Evolutionary conservation across 2,113 vertebrate species (phyloP).

Genomic region (Sylvilagus bachmani): DNA sequence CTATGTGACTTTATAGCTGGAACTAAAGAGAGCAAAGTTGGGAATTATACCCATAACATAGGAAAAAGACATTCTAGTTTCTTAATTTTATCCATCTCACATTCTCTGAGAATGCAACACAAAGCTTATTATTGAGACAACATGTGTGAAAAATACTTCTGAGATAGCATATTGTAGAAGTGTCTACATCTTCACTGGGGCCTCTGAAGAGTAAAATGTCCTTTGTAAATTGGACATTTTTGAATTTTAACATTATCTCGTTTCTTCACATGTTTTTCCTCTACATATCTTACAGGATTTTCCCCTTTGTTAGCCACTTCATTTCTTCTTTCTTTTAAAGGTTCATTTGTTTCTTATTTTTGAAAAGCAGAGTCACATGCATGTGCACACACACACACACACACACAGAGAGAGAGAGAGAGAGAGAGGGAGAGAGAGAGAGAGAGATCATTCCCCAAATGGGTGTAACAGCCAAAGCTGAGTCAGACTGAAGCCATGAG

Average conservation of each 20-base stretch:
- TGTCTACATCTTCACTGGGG: not conserved
- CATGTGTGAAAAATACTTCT: not conserved
- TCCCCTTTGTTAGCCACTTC: constrained; percentile 8
- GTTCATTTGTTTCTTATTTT: too few relatives aligned
- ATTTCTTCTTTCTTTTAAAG: not conserved
- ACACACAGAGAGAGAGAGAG: too few relatives aligned
- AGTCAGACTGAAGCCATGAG: too few relatives aligned
- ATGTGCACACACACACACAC: too few relatives aligned
- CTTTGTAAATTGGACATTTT: not conserved
- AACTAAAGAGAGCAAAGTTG: not conserved
- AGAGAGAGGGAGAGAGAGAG: too few relatives aligned
- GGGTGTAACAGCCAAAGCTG: too few relatives aligned
- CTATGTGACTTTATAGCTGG: not conserved
- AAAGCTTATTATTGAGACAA: not conserved
- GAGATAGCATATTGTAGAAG: not conserved
- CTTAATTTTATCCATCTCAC: not conserved
- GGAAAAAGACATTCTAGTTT: not conserved
- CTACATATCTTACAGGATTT: not conserved
- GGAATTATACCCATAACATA: not conserved
- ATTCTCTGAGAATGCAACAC: not conserved
- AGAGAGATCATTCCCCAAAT: too few relatives aligned
- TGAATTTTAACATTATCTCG: constrained; percentile 27
- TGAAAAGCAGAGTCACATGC: too few relatives aligned
- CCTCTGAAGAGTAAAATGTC: not conserved
- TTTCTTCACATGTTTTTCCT: not conserved